These are phyloP conservation scores for Gymnocypris eckloni DNA, from an alignment of 2,797 vertebrate species.

Conservation along the genomic window DNA sequence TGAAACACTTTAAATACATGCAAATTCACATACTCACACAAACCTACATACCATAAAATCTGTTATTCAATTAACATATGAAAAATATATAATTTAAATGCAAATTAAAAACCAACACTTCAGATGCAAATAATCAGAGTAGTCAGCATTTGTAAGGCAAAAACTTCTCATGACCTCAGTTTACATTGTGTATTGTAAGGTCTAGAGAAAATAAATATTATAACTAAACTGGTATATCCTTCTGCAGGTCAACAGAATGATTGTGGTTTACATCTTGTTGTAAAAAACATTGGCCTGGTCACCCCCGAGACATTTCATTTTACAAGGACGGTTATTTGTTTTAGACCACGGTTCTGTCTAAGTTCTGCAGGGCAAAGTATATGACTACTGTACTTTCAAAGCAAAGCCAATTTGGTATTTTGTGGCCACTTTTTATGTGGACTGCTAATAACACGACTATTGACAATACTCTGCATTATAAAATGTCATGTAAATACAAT, in stretches of 20 bases:
- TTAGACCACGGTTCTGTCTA: neutral
- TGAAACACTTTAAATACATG: conserved; percentile 34
- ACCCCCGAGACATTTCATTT: neutral
- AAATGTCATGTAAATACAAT: conserved; percentile 6
- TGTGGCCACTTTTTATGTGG: conserved; percentile 15
- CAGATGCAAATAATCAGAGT: conserved; percentile 32
- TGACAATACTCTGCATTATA: neutral
- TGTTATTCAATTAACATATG: neutral
- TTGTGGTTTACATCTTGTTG: neutral
- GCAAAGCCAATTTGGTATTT: neutral
- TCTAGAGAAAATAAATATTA: neutral
- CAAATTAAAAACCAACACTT: neutral
- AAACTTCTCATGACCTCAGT: neutral
- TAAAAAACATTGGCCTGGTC: neutral
- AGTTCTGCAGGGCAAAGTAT: neutral
- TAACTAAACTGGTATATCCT: neutral
- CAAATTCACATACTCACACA: conserved; percentile 15
- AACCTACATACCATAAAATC: neutral
- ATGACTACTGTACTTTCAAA: neutral
- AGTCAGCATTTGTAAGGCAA: conserved; percentile 21
- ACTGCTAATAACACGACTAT: neutral
- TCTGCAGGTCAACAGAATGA: neutral
- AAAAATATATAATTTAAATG: neutral
- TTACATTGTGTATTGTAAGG: neutral
- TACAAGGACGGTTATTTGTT: neutral